Percentiles rank a stretch among this genome's conserved stretches.
Evolutionary conservation across 2,888 invertebrate genomes (phyloP).

Genomic region (Oxyteleia sp.): DNA sequence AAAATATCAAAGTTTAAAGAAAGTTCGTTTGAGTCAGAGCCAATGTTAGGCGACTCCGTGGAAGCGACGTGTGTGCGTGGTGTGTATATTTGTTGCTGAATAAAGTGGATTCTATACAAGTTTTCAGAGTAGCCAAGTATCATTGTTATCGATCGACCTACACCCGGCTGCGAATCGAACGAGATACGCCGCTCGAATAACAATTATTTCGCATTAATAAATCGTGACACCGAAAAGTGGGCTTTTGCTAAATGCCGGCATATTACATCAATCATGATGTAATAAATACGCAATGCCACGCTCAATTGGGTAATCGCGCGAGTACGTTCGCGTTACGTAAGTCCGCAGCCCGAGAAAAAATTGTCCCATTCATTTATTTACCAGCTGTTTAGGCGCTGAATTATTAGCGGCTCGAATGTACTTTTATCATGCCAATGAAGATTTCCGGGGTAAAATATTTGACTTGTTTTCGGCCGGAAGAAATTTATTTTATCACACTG

Average conservation of each 20-base stretch:
- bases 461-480: slow-evolving; percentile 10
- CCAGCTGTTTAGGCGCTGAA: slow-evolving; percentile 36
- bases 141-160: slow-evolving; percentile 70
- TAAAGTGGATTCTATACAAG: slow-evolving; percentile 73
- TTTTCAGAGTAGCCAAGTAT: slow-evolving; percentile 67
- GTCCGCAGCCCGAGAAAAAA: slow-evolving; percentile 1
- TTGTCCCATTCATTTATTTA: slow-evolving; percentile 22
- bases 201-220: slow-evolving; percentile 68
- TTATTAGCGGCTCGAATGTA: slow-evolving; percentile 12
- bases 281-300: slow-evolving; percentile 47
- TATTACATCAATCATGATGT: slow-evolving; percentile 47
- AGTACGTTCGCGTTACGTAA: slow-evolving; percentile 6
- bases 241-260: slow-evolving; percentile 28
- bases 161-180: slow-evolving; percentile 52
- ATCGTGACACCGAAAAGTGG: slow-evolving; percentile 41
- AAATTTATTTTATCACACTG: slow-evolving; percentile 18
- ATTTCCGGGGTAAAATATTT: slow-evolving; percentile 45
- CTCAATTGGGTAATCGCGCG: slow-evolving; percentile 27
- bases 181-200: slow-evolving; percentile 64
- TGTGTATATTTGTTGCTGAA: slow-evolving; percentile 76
- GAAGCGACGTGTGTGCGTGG: slow-evolving; percentile 63
- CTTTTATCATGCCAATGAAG: slow-evolving; percentile 34
- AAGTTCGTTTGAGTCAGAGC: slow-evolving; percentile 73
- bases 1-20: slow-evolving; percentile 72
- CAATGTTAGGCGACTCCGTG: slow-evolving; percentile 64